Conservation (phyloP, 2,113 vertebrate genomes). For the Oenanthe oenanthe region DNA sequence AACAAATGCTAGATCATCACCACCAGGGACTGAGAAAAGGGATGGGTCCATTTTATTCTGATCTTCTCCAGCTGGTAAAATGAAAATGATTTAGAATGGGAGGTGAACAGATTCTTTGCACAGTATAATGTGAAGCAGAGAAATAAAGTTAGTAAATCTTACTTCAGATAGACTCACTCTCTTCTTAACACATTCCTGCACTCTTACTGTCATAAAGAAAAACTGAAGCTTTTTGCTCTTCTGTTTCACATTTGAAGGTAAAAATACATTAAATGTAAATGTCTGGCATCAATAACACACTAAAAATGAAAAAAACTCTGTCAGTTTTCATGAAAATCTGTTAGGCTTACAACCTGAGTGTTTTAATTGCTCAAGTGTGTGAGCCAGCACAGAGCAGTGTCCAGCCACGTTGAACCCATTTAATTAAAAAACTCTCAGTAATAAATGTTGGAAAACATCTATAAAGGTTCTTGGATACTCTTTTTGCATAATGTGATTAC, state of each 20-base stretch:
- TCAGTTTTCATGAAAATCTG: neutral
- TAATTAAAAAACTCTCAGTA: neutral
- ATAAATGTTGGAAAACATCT: neutral
- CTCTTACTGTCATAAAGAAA: neutral
- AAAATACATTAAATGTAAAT: neutral
- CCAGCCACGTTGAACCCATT: neutral
- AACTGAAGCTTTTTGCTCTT: neutral
- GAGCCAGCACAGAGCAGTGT: neutral
- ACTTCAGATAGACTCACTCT: neutral
- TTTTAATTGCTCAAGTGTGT: neutral
- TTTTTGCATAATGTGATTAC: neutral
- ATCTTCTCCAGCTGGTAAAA: constrained; percentile 58
- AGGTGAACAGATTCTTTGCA: constrained; percentile 44
- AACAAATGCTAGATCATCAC: constrained; percentile 18
- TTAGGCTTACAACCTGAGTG: neutral
- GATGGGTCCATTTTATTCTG: constrained; percentile 52
- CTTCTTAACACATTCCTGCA: neutral
- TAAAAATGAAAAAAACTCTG: neutral
- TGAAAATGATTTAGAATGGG: constrained; percentile 55
- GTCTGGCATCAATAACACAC: neutral
- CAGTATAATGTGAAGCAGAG: constrained; percentile 28
- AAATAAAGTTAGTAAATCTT: constrained; percentile 28
- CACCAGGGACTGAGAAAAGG: constrained; percentile 26
- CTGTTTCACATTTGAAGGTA: neutral
- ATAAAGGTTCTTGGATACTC: neutral